Percentiles rank a stretch among this genome's conserved stretches.
phyloP scores from a whole-genome alignment of 2,113 vertebrate species.

The Phycodurus eques region DNA sequence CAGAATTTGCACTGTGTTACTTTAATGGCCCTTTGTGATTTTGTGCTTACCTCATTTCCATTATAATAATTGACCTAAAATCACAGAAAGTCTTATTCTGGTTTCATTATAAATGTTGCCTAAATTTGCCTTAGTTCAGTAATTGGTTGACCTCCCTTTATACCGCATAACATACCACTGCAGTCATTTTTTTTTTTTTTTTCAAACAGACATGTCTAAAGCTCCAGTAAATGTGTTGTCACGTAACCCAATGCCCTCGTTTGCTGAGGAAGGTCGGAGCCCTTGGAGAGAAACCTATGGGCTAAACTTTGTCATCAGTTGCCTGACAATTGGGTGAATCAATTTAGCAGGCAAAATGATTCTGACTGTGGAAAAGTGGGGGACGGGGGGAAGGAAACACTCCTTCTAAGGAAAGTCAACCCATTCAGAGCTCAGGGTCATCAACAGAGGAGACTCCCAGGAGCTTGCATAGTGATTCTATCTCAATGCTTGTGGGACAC shows the following conservation, averaged over 20 bases:
- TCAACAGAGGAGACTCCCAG: not conserved
- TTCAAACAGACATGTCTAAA: not conserved
- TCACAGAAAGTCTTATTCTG: no score
- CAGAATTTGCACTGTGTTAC: no score
- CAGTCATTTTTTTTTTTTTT: not conserved
- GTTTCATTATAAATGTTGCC: no score
- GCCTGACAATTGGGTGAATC: not conserved
- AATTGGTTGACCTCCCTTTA: not conserved
- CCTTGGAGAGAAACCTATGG: not conserved
- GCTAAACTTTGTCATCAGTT: not conserved
- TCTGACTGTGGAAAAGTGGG: not conserved
- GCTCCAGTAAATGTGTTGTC: not conserved
- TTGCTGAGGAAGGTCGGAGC: not conserved
- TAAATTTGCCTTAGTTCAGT: no score
- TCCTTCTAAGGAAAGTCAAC: not conserved
- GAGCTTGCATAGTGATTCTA: constrained; percentile 2
- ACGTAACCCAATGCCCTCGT: not conserved
- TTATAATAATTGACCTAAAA: no score
- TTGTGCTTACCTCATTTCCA: no score
- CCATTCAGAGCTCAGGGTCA: constrained; percentile 20
- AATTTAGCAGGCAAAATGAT: not conserved
- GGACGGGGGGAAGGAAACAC: not conserved
- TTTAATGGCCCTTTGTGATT: no score
- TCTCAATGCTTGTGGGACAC: constrained; percentile 21
- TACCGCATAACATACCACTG: not conserved